A percentile compares a stretch with the other conserved stretches of the same genome.
Evolutionary conservation across 2,113 vertebrate species (phyloP).

Genomic region (Brachypodius melanocephalos): DNA sequence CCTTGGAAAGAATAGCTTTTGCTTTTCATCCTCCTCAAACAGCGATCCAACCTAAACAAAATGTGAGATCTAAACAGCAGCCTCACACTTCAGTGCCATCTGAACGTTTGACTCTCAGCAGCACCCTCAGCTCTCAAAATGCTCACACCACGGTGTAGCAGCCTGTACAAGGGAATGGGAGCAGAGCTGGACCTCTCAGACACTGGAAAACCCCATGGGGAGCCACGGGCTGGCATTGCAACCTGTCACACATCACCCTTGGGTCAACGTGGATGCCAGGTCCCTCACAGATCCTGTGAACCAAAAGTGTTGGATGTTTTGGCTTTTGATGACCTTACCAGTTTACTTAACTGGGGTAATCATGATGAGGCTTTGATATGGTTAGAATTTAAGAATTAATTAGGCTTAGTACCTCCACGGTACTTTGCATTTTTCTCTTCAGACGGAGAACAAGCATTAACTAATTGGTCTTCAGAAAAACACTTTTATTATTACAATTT

Average conservation of each 20-base stretch:
- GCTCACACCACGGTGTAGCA: not conserved
- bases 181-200: not conserved
- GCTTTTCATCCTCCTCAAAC: conserved; percentile 36
- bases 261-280: fast-evolving
- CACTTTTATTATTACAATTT: conserved; percentile 45
- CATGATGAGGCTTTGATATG: not conserved
- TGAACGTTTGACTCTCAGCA: not conserved
- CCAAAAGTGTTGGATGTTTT: not conserved
- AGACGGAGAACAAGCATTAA: conserved; percentile 17
- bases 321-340: not conserved
- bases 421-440: conserved; percentile 11
- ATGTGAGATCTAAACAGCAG: conserved; percentile 18
- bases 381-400: conserved; percentile 24
- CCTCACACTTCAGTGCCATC: not conserved
- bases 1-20: conserved; percentile 50
- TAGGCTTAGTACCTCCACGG: not conserved
- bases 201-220: not conserved
- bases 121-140: not conserved
- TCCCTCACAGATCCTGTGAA: not conserved
- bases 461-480: conserved; percentile 54
- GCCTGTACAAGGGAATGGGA: not conserved
- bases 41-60: conserved; percentile 26
- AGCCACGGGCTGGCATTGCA: not conserved
- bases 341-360: not conserved
- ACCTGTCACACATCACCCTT: fast-evolving